Percentiles rank a stretch among this genome's conserved stretches.
Evolutionary conservation across 2,888 invertebrate species (phyloP).

Genomic region (Lamproptera curius): DNA sequence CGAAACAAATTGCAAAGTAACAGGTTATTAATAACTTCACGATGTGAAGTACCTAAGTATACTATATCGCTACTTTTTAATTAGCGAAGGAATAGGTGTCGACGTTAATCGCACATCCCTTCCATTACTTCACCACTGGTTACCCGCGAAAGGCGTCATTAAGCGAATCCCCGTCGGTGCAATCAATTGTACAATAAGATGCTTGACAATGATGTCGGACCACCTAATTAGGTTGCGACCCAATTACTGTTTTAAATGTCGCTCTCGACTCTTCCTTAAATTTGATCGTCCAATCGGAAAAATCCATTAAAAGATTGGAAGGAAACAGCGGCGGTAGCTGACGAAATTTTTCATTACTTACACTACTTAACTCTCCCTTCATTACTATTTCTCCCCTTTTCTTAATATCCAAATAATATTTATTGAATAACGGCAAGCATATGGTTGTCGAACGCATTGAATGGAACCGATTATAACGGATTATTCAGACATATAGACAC

Average conservation of each 20-base stretch:
- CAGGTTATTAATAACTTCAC: too few species aligned
- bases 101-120: too few species aligned
- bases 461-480: background rate
- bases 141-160: slow-evolving; percentile 45
- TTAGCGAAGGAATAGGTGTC: too few species aligned
- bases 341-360: too few species aligned
- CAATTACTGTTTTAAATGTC: slow-evolving; percentile 61
- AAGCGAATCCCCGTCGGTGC: slow-evolving; percentile 55
- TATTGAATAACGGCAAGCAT: background rate
- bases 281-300: slow-evolving; percentile 38
- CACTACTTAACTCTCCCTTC: too few species aligned
- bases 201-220: slow-evolving; percentile 50
- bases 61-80: too few species aligned
- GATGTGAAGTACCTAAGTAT: too few species aligned
- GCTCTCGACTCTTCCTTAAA: slow-evolving; percentile 44
- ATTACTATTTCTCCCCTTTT: background rate
- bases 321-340: too few species aligned
- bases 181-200: slow-evolving; percentile 57
- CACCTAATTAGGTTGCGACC: slow-evolving; percentile 71
- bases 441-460: background rate
- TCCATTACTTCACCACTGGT: too few species aligned
- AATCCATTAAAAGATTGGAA: slow-evolving; percentile 23
- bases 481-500: background rate
- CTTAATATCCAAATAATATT: background rate
- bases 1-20: too few species aligned